Evolutionary conservation across 2,113 vertebrate genomes (phyloP), one percentile per base, ranked within the genome.

Genomic region (Cebus imitator): DNA sequence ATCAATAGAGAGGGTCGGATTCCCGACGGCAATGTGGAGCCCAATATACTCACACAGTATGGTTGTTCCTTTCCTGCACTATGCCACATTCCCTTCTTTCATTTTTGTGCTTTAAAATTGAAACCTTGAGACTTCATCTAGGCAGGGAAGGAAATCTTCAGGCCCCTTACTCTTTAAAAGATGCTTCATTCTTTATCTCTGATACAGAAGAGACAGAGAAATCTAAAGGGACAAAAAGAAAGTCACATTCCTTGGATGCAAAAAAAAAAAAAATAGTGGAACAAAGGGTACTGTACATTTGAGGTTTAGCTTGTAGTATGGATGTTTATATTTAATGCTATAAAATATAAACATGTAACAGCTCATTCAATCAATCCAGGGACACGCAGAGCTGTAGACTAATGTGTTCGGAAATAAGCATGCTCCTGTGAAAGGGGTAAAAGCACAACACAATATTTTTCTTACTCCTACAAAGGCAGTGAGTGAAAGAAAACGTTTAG

Each of bases 401-500:
- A 64, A 50, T 23, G 57, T 55, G 68, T 92, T 87, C 48, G 82
- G 72, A 97, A 82, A 91, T 64, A 92, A 93, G 79, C 35, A 37
- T 6, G 20, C 73, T 86, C 45, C 35, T 72, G 4, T 0, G 2
- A 57, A 95, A 81, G 35, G 40, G 25, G 58, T 50, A 5, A 90
- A 95, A 70, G 95, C 57, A 83, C 27, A 90, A 66, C 8, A 30
- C 2, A 0, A 64, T 2, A 13, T 96, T 95, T 93, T 92, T 73
- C 2, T 17, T 81, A 37, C 10, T 90, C 50, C 72, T 93, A 50
- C 80, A 92, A 86, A 95, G 68, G 9, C 72, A 87, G 78, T 55
- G 93, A 88, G 52, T 37, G 58, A 84, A 90, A 48, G 58, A 83
- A 52, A 87, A 90, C 94, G 64, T 1, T 14, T 27, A 57, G 37